Conservation (phyloP, 1,140 invertebrate genomes). For the Drosophila nigromelanica region DNA sequence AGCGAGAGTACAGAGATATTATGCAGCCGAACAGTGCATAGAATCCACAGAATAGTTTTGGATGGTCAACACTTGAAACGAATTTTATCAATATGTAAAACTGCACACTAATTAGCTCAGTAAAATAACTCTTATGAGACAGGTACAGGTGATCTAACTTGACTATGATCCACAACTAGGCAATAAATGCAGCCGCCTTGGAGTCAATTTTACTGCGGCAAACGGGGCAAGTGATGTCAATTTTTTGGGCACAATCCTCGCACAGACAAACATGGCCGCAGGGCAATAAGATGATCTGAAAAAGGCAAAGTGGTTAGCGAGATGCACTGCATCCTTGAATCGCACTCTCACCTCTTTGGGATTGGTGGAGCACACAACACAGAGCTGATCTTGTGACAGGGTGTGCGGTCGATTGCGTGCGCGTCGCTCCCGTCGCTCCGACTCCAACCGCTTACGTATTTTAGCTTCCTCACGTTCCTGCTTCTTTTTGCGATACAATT, state of each 20-base stretch:
- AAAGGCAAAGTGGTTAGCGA: background rate
- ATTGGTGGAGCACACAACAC: conserved; percentile 90
- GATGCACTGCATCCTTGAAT: background rate
- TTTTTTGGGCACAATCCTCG: conserved; percentile 91
- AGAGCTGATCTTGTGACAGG: conserved; percentile 88
- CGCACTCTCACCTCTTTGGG: conserved; percentile 87
- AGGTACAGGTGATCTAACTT: conserved; percentile 47
- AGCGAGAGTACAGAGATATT: conserved; percentile 89
- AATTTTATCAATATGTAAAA: conserved; percentile 61
- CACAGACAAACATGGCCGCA: conserved; percentile 94
- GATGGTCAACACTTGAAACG: conserved; percentile 53
- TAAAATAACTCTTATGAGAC: conserved; percentile 39
- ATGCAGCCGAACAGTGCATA: conserved; percentile 85
- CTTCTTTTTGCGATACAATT: conserved; percentile 86
- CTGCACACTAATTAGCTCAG: conserved; percentile 22
- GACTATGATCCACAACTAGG: conserved; percentile 70
- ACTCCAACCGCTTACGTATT: conserved; percentile 86
- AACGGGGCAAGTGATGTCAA: conserved; percentile 88
- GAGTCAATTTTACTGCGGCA: conserved; percentile 88
- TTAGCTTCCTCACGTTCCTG: conserved; percentile 85
- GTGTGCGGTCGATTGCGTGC: conserved; percentile 87
- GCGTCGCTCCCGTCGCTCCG: conserved; percentile 87
- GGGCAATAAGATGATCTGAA: conserved; percentile 90
- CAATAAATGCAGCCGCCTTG: conserved; percentile 89
- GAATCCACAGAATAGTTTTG: conserved; percentile 4